Percentiles rank a stretch among this genome's conserved stretches.
phyloP scores from a whole-genome alignment of 2,797 vertebrate species.

The Orientallactaga sibirica region DNA sequence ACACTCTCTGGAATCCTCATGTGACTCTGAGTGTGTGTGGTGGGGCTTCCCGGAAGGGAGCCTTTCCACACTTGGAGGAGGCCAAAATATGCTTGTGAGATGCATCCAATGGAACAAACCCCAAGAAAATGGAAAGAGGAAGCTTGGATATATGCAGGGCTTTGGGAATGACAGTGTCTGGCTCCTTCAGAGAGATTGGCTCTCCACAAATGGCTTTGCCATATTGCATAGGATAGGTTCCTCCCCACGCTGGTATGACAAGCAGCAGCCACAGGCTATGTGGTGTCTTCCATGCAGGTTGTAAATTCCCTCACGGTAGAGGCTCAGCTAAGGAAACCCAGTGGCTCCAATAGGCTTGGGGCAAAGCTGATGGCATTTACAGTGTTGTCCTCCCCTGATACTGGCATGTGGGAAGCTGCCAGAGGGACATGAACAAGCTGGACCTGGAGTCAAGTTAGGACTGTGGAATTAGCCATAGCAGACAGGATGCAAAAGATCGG shows the following conservation, averaged over 20 bases:
- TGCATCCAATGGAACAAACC: background rate
- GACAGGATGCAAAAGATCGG: background rate
- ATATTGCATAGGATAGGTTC: background rate
- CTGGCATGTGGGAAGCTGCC: background rate
- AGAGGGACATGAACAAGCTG: background rate
- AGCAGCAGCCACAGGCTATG: background rate
- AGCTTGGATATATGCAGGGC: background rate
- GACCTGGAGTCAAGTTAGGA: background rate
- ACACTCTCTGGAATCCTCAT: background rate
- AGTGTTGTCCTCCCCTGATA: background rate
- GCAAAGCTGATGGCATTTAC: background rate
- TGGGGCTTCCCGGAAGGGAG: background rate
- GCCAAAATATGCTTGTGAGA: conserved; percentile 17
- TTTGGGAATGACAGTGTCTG: background rate
- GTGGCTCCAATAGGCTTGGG: background rate
- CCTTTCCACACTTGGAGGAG: background rate
- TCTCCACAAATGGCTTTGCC: conserved; percentile 15
- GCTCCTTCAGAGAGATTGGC: background rate
- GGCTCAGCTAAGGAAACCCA: background rate
- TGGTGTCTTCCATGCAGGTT: background rate
- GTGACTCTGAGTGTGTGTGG: background rate
- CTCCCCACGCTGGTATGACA: background rate
- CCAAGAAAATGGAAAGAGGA: background rate
- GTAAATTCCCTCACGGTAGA: background rate
- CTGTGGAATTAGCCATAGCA: background rate